Evolutionary conservation across 2,888 invertebrate genomes (phyloP).

Genomic region (Rhagophthalmus giganteus): DNA sequence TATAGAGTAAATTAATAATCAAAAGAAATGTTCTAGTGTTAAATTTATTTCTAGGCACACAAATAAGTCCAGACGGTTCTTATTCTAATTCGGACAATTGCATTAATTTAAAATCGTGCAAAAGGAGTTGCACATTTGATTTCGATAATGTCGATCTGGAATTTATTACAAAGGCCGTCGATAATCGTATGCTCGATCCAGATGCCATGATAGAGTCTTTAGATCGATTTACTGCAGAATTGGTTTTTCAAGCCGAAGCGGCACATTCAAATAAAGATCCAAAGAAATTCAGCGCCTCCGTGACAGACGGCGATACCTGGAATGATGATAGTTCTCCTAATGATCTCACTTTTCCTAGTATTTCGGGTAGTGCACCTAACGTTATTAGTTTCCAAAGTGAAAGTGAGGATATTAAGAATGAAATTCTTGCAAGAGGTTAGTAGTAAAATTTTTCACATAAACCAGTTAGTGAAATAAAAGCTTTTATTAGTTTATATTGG

Average conservation of each 20-base stretch:
- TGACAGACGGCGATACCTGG: slow-evolving; percentile 68
- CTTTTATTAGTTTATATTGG: too few relatives aligned
- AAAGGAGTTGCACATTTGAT: slow-evolving; percentile 36
- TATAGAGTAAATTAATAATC: too few relatives aligned
- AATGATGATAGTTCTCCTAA: slow-evolving; percentile 79
- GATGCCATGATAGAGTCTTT: slow-evolving; percentile 70
- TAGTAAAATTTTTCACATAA: not conserved
- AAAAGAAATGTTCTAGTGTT: slow-evolving; percentile 2
- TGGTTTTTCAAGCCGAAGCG: slow-evolving; percentile 64
- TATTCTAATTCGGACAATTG: slow-evolving; percentile 32
- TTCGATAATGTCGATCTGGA: slow-evolving; percentile 38
- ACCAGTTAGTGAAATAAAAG: too few relatives aligned
- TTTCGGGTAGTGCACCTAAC: slow-evolving; percentile 75
- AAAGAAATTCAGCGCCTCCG: slow-evolving; percentile 35
- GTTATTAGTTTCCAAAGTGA: slow-evolving; percentile 71
- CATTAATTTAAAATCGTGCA: slow-evolving; percentile 11
- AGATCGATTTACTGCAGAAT: slow-evolving; percentile 66
- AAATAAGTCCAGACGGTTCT: slow-evolving; percentile 11
- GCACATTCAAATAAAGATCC: slow-evolving; percentile 59
- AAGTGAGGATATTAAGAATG: slow-evolving; percentile 49
- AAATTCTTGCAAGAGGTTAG: not conserved
- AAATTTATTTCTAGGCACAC: not conserved
- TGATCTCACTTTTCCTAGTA: slow-evolving; percentile 79
- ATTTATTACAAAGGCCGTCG: slow-evolving; percentile 33
- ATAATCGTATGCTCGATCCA: slow-evolving; percentile 60